These are phyloP conservation scores for Gobiocypris rarus DNA, from an alignment of 2,113 vertebrate genomes.

Conservation along the genomic window DNA sequence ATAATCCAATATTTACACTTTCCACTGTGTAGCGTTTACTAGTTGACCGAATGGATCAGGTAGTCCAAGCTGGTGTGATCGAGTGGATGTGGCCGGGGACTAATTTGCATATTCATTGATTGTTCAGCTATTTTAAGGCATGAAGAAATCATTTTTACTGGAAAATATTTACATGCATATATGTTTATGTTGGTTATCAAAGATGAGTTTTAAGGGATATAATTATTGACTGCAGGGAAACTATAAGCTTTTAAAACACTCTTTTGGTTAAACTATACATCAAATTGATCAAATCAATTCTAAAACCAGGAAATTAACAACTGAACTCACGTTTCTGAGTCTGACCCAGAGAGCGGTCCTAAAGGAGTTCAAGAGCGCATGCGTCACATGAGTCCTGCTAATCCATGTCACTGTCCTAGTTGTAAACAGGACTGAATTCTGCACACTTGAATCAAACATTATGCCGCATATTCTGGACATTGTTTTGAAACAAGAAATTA, in stretches of 20 bases:
- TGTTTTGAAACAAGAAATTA: slow-evolving; percentile 10
- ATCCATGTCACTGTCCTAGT: slow-evolving; percentile 56
- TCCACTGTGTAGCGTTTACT: too few relatives aligned
- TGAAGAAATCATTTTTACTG: too few relatives aligned
- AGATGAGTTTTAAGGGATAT: too few relatives aligned
- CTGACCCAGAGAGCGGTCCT: slow-evolving; percentile 32
- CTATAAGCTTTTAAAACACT: not conserved
- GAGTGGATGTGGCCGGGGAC: too few relatives aligned
- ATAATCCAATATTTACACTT: too few relatives aligned
- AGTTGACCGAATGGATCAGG: too few relatives aligned
- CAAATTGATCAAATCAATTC: not conserved
- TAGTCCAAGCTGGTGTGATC: too few relatives aligned
- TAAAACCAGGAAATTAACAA: not conserved
- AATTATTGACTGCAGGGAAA: too few relatives aligned
- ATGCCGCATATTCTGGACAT: not conserved
- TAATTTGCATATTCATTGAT: too few relatives aligned
- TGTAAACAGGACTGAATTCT: slow-evolving; percentile 15
- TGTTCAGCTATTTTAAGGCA: too few relatives aligned
- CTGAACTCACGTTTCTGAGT: not conserved
- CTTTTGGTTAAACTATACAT: not conserved
- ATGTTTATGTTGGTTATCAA: too few relatives aligned
- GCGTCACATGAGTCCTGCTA: slow-evolving; percentile 38
- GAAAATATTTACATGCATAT: too few relatives aligned
- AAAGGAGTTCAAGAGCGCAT: slow-evolving; percentile 29
- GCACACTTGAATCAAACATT: not conserved